Evolutionary conservation across 1,140 invertebrate species (phyloP).

Genomic region (Papilio helenus): DNA sequence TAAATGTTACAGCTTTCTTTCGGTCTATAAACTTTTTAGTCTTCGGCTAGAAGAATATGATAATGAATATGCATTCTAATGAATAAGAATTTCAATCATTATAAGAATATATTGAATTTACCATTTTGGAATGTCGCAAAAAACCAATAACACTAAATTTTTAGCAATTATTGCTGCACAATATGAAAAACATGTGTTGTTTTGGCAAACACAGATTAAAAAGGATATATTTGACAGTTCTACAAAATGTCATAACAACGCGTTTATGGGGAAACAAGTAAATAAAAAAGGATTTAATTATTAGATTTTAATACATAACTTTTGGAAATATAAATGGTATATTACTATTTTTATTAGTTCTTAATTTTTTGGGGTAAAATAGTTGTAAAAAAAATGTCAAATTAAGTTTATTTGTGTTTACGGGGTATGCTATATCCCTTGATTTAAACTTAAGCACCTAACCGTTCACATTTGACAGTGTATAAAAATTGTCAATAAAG

Average conservation of each 20-base stretch:
- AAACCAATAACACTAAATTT: neutral
- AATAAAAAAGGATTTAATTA: neutral
- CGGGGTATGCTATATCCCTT: neutral
- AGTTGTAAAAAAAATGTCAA: too few species aligned
- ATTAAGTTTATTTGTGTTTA: neutral
- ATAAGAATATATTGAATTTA: conserved; percentile 41
- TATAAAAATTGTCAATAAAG: conserved; percentile 41
- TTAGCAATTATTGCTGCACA: conserved; percentile 40
- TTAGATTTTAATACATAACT: neutral
- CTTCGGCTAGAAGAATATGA: conserved; percentile 84
- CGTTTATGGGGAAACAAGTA: neutral
- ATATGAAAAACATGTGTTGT: conserved; percentile 72
- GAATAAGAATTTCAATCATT: neutral
- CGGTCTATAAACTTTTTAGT: conserved; percentile 95
- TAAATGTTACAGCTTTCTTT: conserved; percentile 95
- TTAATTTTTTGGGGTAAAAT: too few species aligned
- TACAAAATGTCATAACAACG: neutral
- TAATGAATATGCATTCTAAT: neutral
- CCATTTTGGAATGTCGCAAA: conserved; percentile 54
- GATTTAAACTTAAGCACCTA: neutral
- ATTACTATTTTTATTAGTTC: too few species aligned
- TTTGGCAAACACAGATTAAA: conserved; percentile 50
- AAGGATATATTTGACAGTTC: conserved; percentile 17
- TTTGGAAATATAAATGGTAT: too few species aligned
- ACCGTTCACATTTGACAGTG: conserved; percentile 3